Base-by-base conservation (phyloP, 2,888 invertebrate genomes). In the Epistrophe grossulariae region DNA sequence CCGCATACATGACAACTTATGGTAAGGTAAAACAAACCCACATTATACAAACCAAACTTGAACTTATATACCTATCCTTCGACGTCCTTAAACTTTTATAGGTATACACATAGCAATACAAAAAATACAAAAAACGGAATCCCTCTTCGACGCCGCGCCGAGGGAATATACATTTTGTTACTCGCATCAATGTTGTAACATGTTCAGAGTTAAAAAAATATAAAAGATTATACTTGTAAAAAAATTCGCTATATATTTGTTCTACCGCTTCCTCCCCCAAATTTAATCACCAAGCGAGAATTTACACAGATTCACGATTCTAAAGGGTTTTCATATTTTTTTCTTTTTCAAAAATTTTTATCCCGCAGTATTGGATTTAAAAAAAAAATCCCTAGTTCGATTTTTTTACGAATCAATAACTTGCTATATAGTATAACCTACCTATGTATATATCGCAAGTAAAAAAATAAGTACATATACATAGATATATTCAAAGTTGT, bases 11-110 rank as follows among this genome's bases (percentile, higher is more conserved):
- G 52, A 24, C 48, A 66, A 48, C 66, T 50, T 19, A n/a, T n/a
- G 84, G 66, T 81, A 68, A 19, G 50, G 57, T 79, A 71, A 80
- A 85, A 68, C 77, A 73, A 84, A 79, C 72, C 79, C 59, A 52
- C 68, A 31, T 68, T 70, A 60, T 66, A 60, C 80, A 55, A 76
- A 52, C 66, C 77, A 84, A 80, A 84, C 80, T 81, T 81, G 77
- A 85, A 81, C 84, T 80, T 77, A 62, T 40, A n/a, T n/a, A n/a
- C n/a, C n/a, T n/a, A 43, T 31, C 48, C 15, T 28, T 38, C 24
- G 4, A 59, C 64, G 68, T 73, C 79, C 68, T 82, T 59, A 71
- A 64, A 66, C 19, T 11, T n/a, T 45, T 43, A 31, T n/a, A 7
- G 43, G n/a, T n/a, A n/a, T n/a, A n/a, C n/a, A n/a, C n/a, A n/a